Evolutionary conservation across 30 jellyfish, hydroid and myxozoan genomes (phyloP).

Genomic region (Aurelia sp.): DNA sequence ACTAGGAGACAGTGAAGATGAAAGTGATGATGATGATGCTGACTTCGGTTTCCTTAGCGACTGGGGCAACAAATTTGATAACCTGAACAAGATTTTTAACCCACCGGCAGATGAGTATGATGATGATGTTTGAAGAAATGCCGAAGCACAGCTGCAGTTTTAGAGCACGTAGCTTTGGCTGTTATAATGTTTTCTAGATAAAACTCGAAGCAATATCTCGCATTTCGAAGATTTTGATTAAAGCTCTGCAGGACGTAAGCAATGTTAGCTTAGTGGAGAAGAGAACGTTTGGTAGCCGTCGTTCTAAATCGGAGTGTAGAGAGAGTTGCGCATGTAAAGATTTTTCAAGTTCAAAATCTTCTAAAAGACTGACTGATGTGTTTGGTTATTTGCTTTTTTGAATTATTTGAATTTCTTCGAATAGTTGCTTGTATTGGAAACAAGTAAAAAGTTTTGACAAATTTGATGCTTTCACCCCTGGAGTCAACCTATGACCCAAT

Average conservation of each 20-base stretch:
- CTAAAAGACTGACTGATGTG: neutral
- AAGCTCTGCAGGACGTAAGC: neutral
- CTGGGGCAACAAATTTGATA: slow-evolving; percentile 94
- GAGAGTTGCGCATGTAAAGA: neutral
- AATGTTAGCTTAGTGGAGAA: neutral
- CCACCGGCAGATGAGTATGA: slow-evolving; percentile 83
- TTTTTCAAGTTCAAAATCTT: neutral
- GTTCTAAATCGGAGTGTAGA: no score
- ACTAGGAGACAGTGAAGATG: slow-evolving; percentile 97
- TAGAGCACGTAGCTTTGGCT: neutral
- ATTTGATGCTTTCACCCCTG: no score
- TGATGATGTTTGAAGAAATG: slow-evolving; percentile 74
- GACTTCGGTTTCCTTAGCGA: slow-evolving; percentile 90
- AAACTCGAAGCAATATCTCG: neutral
- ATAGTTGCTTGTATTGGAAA: no score
- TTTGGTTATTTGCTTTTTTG: neutral
- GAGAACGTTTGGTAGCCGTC: neutral
- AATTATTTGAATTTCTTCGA: no score
- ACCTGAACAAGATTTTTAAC: slow-evolving; percentile 83
- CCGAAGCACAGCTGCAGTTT: neutral
- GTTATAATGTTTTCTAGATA: neutral
- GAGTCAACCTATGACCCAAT: no score
- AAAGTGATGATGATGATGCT: slow-evolving; percentile 95
- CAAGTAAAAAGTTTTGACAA: no score
- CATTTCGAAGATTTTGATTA: neutral